phyloP scores from a whole-genome alignment of 2,888 invertebrate species.

The Chymomyza amoena region DNA sequence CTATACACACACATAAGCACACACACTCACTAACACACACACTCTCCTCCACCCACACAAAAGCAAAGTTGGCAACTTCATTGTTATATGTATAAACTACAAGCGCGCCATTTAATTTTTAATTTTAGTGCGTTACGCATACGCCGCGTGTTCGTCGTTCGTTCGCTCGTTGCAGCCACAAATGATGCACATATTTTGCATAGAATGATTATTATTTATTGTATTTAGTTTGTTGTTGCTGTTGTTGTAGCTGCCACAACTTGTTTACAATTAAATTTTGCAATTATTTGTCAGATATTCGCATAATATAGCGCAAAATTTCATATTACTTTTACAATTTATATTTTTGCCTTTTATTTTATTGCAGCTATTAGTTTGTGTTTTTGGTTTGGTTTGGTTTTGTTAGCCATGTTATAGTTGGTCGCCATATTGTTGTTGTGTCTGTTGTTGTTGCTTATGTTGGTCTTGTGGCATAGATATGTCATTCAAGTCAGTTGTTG shows the following conservation, averaged over 20 bases:
- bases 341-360: conserved; percentile 33
- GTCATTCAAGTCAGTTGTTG: background rate
- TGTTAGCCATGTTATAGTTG: conserved; percentile 27
- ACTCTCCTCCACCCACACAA: background rate
- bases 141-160: conserved; percentile 21
- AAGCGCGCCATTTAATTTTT: conserved; percentile 17
- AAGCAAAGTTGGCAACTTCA: background rate
- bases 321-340: conserved; percentile 24
- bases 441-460: background rate
- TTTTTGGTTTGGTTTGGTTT: conserved; percentile 29
- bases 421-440: background rate
- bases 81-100: background rate
- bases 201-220: background rate
- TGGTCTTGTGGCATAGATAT: conserved; percentile 2
- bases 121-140: conserved; percentile 36
- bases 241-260: conserved; percentile 11
- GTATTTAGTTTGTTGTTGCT: background rate
- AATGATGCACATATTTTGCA: background rate
- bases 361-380: conserved; percentile 32
- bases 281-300: conserved; percentile 52
- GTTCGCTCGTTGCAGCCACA: background rate
- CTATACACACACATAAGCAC: background rate
- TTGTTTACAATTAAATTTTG: conserved; percentile 40
- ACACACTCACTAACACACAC: background rate
- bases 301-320: conserved; percentile 44